Conservation (phyloP, 2,888 invertebrate species). For the Craniophora ligustri region DNA sequence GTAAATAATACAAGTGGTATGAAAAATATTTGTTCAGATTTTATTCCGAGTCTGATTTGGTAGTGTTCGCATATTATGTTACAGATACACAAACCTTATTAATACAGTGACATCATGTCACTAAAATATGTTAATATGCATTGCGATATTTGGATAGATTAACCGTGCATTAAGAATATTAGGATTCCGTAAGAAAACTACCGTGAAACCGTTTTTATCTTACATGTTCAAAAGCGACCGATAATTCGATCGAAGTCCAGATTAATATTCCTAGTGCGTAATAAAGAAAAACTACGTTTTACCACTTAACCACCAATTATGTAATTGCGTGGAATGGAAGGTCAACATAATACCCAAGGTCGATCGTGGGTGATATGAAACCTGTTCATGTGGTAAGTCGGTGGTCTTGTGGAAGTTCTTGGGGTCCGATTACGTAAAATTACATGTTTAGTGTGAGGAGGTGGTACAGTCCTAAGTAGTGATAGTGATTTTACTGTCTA, state of each 20-base stretch:
- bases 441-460: conserved; percentile 60
- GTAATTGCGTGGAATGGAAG: conserved; percentile 74
- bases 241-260: conserved; percentile 54
- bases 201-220: conserved; percentile 5
- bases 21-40: conserved; percentile 21
- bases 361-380: conserved; percentile 68
- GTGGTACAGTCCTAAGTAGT: conserved; percentile 51
- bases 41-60: conserved; percentile 25
- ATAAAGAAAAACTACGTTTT: conserved; percentile 63
- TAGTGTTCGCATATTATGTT: conserved; percentile 17
- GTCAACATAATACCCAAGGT: conserved; percentile 73
- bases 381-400: conserved; percentile 64
- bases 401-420: conserved; percentile 63
- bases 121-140: conserved; percentile 14
- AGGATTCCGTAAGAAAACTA: conserved; percentile 4
- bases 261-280: conserved; percentile 57
- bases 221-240: conserved; percentile 17
- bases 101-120: conserved; percentile 25
- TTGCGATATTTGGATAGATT: conserved; percentile 20
- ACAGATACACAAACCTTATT: conserved; percentile 33
- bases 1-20: not conserved
- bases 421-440: conserved; percentile 54
- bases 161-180: conserved; percentile 8
- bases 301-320: conserved; percentile 71
- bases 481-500: too few relatives aligned